phyloP scores from a whole-genome alignment of 2,888 invertebrate species.

The Cheilosia urbana region DNA sequence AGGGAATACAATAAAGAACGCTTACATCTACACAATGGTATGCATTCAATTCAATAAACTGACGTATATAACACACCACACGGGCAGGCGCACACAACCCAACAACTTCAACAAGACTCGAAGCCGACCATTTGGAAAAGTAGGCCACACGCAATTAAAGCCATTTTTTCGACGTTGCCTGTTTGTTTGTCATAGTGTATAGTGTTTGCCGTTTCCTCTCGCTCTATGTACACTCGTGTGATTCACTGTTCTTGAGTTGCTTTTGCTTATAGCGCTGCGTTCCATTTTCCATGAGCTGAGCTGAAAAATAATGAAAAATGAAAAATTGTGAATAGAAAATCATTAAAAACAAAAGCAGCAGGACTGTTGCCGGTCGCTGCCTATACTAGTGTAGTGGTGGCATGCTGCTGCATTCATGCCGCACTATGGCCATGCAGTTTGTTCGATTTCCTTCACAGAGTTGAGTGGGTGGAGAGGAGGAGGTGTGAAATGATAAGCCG shows the following conservation, averaged over 20 bases:
- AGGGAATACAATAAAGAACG: conserved; percentile 12
- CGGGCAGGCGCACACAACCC: conserved; percentile 9
- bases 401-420: conserved; percentile 21
- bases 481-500: conserved; percentile 58
- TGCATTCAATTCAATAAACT: conserved; percentile 22
- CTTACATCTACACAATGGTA: conserved; percentile 14
- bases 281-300: conserved; percentile 68
- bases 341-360: conserved; percentile 61
- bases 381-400: conserved; percentile 8
- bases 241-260: conserved; percentile 71
- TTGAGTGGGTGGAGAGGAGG: conserved; percentile 44
- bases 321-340: conserved; percentile 62
- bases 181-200: too few relatives aligned
- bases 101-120: conserved; percentile 44
- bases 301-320: conserved; percentile 30
- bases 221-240: conserved; percentile 61
- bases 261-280: conserved; percentile 43
- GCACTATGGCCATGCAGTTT: conserved; percentile 25
- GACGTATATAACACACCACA: conserved; percentile 7
- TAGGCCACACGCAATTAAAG: conserved; percentile 74
- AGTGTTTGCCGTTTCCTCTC: conserved; percentile 47
- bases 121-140: conserved; percentile 72
- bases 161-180: conserved; percentile 29
- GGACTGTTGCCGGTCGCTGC: conserved; percentile 56
- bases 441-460: conserved; percentile 50